Base-by-base conservation (phyloP, 2,888 invertebrate genomes). In the Ommatoiulus sabulosus region DNA sequence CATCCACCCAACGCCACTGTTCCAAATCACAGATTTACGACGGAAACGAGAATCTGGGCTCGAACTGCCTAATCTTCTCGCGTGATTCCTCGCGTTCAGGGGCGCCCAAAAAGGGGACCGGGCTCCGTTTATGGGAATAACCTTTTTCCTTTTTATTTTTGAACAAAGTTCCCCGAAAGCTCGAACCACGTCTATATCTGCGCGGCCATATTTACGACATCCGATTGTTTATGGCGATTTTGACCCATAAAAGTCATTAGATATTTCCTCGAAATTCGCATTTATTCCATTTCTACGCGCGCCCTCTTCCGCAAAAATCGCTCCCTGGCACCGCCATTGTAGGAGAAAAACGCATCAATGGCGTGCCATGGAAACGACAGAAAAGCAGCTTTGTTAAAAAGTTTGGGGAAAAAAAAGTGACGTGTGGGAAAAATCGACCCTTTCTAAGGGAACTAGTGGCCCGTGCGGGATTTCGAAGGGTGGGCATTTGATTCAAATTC, bases 381-480 rank as follows among this genome's bases (percentile, higher is more conserved):
- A 80, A 35, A 80, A 80, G 35, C 35, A 35, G 80, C 80, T 80
- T 80, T 80, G 80, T 72, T 80, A 24, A 52, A 80, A 80, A 80
- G 35, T 7, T 80, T 80, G 80, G 80, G 80, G 80, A 35, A 80
- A 24, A 80, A 72, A 80, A 80, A 20, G 80, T 80, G 80, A 80
- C 80, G 80, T 80, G 80, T 80, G 80, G 80, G 80, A 80, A 80
- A 80, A 80, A 80, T 80, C 80, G 80, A 80, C 80, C 80, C 80
- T 80, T 80, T 10, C 80, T 35, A 80, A 80, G 80, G 35, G 80
- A 80, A 80, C 80, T 80, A 80, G 80, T 80, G 80, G 80, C 80
- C 80, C 80, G 80, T 80, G 80, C 35, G 80, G 24, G 80, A 80
- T 80, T 35, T 24, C 12, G 35, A 80, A 80, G 80, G 80, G 80